Percentiles rank a stretch among this genome's conserved stretches.
These are phyloP conservation scores for Nomada ferruginata DNA, from an alignment of 2,888 invertebrate species.

Conservation along the genomic window DNA sequence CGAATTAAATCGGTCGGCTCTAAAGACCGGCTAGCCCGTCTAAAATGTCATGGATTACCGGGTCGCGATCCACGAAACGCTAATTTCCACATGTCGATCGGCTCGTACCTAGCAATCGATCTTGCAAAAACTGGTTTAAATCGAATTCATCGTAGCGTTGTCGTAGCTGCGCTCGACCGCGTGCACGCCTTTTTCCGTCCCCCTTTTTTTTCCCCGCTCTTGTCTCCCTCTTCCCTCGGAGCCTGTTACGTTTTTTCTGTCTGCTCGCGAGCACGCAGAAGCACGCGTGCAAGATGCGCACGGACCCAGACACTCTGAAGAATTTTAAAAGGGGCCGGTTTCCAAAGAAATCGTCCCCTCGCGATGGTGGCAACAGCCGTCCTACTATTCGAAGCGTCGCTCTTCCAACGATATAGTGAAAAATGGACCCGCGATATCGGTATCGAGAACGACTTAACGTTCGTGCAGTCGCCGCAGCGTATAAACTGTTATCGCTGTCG, in stretches of 20 bases:
- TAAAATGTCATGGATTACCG: constrained; percentile 44
- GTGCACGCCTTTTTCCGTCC: constrained; percentile 21
- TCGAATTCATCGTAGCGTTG: constrained; percentile 50
- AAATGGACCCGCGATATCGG: constrained; percentile 13
- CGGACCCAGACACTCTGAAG: constrained; percentile 40
- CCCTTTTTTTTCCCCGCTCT: constrained; percentile 33
- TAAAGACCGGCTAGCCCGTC: constrained; percentile 31
- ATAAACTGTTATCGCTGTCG: constrained; percentile 36
- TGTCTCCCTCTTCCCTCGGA: constrained; percentile 1
- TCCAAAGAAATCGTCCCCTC: constrained; percentile 51
- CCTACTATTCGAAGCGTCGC: background rate
- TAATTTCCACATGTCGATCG: constrained; percentile 58
- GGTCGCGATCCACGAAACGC: constrained; percentile 24
- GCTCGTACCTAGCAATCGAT: constrained; percentile 53
- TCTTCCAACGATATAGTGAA: constrained; percentile 28
- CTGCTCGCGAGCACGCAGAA: constrained; percentile 37
- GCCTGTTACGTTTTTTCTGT: constrained; percentile 48
- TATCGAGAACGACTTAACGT: constrained; percentile 19
- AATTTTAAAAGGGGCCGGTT: constrained; percentile 58
- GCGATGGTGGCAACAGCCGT: background rate
- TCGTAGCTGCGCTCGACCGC: constrained; percentile 44
- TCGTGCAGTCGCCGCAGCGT: background rate
- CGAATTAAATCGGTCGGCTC: background rate
- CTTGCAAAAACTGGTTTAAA: constrained; percentile 59
- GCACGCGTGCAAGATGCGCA: constrained; percentile 45